These are phyloP conservation scores for Mythimna albipuncta DNA, from an alignment of 2,888 invertebrate genomes.

Conservation along the genomic window DNA sequence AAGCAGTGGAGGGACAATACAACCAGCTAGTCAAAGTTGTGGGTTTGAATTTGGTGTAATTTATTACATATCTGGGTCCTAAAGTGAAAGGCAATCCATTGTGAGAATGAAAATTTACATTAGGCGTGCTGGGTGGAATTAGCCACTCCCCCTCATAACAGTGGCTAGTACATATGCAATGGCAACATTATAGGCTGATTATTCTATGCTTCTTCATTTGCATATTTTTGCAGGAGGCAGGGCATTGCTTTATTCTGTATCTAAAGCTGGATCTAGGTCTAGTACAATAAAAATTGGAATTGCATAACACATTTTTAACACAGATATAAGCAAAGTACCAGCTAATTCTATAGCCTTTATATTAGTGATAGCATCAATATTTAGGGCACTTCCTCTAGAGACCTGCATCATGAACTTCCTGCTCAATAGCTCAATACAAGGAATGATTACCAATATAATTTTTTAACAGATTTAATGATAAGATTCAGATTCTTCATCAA, in stretches of 20 bases:
- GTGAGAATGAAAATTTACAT: not conserved
- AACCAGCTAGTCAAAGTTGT: too few species aligned
- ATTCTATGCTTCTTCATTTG: not conserved
- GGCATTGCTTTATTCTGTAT: not conserved
- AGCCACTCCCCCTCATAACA: not conserved
- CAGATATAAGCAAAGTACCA: not conserved
- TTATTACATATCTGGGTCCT: too few species aligned
- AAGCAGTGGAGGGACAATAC: not conserved
- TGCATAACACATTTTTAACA: not conserved
- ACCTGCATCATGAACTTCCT: not conserved
- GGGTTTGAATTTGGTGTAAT: not conserved
- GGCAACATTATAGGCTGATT: not conserved
- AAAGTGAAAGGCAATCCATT: too few species aligned
- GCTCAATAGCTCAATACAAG: too few species aligned
- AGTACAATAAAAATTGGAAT: not conserved
- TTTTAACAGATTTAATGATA: conserved; percentile 8
- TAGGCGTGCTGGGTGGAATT: too few species aligned
- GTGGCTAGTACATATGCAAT: not conserved
- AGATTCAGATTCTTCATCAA: conserved; percentile 32
- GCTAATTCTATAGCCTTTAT: not conserved
- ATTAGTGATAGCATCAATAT: not conserved
- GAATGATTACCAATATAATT: not conserved
- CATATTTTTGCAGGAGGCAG: not conserved
- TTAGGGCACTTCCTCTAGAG: not conserved
- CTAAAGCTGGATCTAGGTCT: not conserved